Base-by-base conservation (phyloP, 2,888 invertebrate genomes). In the Hyppa rectilinea region DNA sequence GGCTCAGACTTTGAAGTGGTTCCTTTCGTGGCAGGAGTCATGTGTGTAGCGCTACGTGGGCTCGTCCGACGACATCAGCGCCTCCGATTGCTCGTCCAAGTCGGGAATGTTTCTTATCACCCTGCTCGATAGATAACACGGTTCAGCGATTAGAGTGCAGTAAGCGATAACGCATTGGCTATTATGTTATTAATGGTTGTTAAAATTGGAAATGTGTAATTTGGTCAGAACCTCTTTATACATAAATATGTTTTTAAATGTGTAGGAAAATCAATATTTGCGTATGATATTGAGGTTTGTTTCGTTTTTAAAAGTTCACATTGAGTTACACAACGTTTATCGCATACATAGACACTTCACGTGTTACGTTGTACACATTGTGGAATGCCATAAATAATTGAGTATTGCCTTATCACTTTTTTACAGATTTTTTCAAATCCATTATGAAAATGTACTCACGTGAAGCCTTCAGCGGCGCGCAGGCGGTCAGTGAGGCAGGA, bases 11-110 rank as follows among this genome's bases (percentile, higher is more conserved):
- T 85, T 84, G 60, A 78, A 82, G 77, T 85, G 75, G 71, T 73
- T 76, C 78, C 86, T 78, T 82, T 82, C 74, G 81, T 66, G 61
- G 75, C 79, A 86, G 71, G 78, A 75, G 71, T 58, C 43, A 70
- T 49, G 68, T 68, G 58, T 79, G 83, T 71, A 75, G 58, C 83
- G 93, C 91, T 96, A 96, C 92, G 95, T 96, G 80, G 92, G 94
- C 80, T 96, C 95, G 60, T 95, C 95, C 0, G 95, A 90, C 6
- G 95, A 94, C 92, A 97, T 97, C 67, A 97, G 91, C 56, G 97
- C 97, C 89, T 97, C 97, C 36, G 97, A 96, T 82, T 97, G 97
- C 84, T 97, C 97, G 84, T 97, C 97, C 62, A 96, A 75, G 75
- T 97, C 97, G 38, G 96, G 95, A 78, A 97, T 94, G 86, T 92